phyloP scores from a whole-genome alignment of 2,888 invertebrate species.

The Barypeithes pellucidus region DNA sequence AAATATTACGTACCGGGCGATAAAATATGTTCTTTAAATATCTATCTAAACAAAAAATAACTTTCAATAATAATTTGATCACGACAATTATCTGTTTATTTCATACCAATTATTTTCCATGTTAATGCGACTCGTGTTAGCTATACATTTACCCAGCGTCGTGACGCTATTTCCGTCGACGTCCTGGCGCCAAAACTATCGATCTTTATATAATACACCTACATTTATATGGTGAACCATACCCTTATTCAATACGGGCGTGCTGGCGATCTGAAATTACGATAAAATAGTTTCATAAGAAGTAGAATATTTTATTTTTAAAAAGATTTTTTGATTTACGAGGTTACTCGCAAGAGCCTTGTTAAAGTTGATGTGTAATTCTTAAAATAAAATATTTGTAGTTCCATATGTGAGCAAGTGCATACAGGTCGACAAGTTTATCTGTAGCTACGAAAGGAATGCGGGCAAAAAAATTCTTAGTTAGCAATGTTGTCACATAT shows the following conservation, averaged over 20 bases:
- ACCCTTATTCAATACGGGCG: conserved; percentile 25
- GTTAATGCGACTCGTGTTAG: conserved; percentile 23
- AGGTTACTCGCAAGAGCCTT: no score
- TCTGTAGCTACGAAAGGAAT: no score
- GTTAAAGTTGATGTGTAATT: no score
- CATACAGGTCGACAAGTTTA: no score
- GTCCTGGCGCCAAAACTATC: conserved; percentile 32
- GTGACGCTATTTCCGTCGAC: conserved; percentile 30
- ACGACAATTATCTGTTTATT: neutral
- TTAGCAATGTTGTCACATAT: no score
- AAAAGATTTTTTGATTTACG: conserved; percentile 22
- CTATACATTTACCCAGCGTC: conserved; percentile 23
- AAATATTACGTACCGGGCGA: no score
- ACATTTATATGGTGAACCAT: conserved; percentile 33
- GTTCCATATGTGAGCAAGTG: no score
- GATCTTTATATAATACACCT: conserved; percentile 29
- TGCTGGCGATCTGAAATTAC: conserved; percentile 25
- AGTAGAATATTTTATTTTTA: conserved; percentile 11
- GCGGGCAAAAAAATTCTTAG: no score
- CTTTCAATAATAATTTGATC: neutral
- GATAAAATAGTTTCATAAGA: conserved; percentile 25
- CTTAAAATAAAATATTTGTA: no score
- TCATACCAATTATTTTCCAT: conserved; percentile 2
- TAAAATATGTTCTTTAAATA: no score
- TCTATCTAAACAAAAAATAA: no score